These are phyloP conservation scores for Cyclopterus lumpus DNA, from an alignment of 2,797 vertebrate genomes.

Conservation along the genomic window DNA sequence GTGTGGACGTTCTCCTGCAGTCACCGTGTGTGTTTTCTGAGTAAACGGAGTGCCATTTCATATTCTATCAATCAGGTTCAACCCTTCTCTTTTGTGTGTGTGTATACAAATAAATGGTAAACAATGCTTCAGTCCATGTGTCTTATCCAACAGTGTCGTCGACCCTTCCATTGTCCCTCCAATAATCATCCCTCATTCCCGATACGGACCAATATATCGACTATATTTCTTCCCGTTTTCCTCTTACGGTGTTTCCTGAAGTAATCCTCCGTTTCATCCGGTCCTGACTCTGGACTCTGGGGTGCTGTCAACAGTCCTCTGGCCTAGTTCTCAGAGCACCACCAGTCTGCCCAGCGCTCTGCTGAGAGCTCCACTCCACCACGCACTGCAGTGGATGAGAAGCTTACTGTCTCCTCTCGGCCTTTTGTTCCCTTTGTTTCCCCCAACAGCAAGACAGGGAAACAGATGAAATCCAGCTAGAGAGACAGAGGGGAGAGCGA, in stretches of 20 bases:
- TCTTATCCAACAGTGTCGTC: conserved; percentile 2
- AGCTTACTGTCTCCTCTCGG: conserved; percentile 75
- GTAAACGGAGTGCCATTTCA: not conserved
- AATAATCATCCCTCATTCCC: conserved; percentile 26
- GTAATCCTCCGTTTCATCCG: conserved; percentile 55
- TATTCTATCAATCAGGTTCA: not conserved
- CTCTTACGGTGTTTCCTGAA: not conserved
- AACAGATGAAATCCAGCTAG: conserved; percentile 78
- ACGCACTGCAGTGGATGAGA: conserved; percentile 71
- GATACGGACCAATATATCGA: conserved; percentile 10
- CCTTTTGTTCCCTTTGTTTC: conserved; percentile 81
- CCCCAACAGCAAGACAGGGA: conserved; percentile 78
- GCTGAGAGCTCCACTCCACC: conserved; percentile 70
- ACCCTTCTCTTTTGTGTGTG: not conserved
- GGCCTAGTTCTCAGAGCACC: conserved; percentile 76
- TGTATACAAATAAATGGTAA: not conserved
- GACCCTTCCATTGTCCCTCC: not conserved
- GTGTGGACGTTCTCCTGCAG: not conserved
- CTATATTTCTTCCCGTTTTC: not conserved
- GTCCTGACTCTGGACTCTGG: conserved; percentile 55
- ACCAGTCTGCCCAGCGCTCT: conserved; percentile 57
- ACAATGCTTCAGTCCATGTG: not conserved
- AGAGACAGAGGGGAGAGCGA: conserved; percentile 56
- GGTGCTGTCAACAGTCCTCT: conserved; percentile 61
- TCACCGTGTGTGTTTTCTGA: not conserved